A percentile compares a stretch with the other conserved stretches of the same genome.
Evolutionary conservation across 2,888 invertebrate genomes (phyloP).

Genomic region (Drosophila mayaguana): DNA sequence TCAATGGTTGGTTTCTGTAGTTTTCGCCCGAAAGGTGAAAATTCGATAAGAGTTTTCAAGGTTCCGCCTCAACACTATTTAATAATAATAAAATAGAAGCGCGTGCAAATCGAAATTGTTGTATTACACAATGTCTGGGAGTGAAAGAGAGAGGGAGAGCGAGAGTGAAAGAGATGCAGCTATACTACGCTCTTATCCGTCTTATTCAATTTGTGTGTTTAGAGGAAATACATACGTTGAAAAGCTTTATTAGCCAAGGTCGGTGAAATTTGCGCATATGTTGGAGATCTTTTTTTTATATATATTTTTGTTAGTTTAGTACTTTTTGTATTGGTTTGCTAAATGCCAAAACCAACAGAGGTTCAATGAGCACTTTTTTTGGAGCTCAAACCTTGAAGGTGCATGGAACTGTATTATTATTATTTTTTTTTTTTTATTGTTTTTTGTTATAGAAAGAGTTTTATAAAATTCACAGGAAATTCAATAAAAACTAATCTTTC

Average conservation of each 20-base stretch:
- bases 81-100: slow-evolving; percentile 29
- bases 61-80: slow-evolving; percentile 44
- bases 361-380: background rate
- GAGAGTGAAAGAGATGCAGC: background rate
- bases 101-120: slow-evolving; percentile 43
- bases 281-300: slow-evolving; percentile 12
- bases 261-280: slow-evolving; percentile 45
- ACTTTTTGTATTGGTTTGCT: slow-evolving; percentile 29
- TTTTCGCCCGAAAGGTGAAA: slow-evolving; percentile 81
- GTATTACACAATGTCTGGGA: slow-evolving; percentile 48
- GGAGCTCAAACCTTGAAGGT: slow-evolving; percentile 45
- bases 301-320: slow-evolving; percentile 1
- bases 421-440: too few relatives aligned
- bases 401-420: slow-evolving; percentile 27
- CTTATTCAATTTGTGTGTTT: slow-evolving; percentile 4
- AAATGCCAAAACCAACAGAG: slow-evolving; percentile 47
- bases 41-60: slow-evolving; percentile 82
- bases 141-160: background rate
- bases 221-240: slow-evolving; percentile 15
- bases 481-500: background rate
- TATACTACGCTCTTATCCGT: background rate
- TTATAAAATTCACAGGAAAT: background rate
- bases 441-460: background rate
- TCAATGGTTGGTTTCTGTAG: slow-evolving; percentile 47
- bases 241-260: slow-evolving; percentile 72